Percentiles rank a stretch among this genome's conserved stretches.
Evolutionary conservation across 2,113 vertebrate species (phyloP).

Genomic region (Triplophysa rosa): DNA sequence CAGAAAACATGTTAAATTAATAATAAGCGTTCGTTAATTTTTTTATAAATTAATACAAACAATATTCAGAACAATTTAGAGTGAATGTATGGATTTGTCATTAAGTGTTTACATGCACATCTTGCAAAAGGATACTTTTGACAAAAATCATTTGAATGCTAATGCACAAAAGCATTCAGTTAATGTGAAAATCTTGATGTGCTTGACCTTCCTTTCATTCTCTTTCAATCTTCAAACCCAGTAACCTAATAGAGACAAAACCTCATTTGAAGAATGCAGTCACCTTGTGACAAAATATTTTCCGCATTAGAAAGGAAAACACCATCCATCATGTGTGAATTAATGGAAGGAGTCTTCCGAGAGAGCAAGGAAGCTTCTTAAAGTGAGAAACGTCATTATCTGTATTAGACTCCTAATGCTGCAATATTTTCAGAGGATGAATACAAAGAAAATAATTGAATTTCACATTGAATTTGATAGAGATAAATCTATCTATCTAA

Average conservation of each 20-base stretch:
- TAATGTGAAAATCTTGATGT: neutral
- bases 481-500: too few species aligned
- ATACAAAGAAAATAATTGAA: conserved; percentile 23
- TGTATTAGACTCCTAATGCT: conserved; percentile 16
- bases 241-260: conserved; percentile 58
- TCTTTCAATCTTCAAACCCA: conserved; percentile 24
- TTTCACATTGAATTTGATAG: neutral
- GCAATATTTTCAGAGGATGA: neutral
- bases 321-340: conserved; percentile 52
- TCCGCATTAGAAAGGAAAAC: conserved; percentile 51
- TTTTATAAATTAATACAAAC: too few species aligned
- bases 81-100: too few species aligned
- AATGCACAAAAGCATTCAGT: too few species aligned
- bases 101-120: too few species aligned
- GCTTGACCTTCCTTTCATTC: neutral
- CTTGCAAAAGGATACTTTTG: too few species aligned
- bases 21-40: too few species aligned
- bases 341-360: conserved; percentile 35
- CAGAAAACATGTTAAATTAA: too few species aligned
- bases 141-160: too few species aligned
- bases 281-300: conserved; percentile 56
- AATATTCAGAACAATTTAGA: too few species aligned
- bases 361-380: conserved; percentile 3
- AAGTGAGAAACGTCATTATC: conserved; percentile 39
- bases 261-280: conserved; percentile 37